These are phyloP conservation scores for Drosophila emarginata DNA, from an alignment of 2,888 invertebrate species.

Conservation along the genomic window DNA sequence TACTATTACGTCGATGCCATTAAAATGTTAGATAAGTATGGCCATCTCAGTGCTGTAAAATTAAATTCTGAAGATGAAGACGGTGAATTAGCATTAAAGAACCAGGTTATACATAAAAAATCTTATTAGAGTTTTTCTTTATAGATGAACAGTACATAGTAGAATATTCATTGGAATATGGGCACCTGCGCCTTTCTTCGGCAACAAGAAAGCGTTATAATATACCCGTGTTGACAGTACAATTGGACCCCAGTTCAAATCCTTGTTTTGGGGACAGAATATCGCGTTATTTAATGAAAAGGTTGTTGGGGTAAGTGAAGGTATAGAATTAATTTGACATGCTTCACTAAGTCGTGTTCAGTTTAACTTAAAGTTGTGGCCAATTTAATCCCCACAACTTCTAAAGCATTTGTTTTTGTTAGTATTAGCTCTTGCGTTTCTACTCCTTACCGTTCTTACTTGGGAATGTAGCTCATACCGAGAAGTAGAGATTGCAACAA, in stretches of 20 bases:
- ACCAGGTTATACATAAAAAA: background rate
- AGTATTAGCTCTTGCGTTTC: too few relatives aligned
- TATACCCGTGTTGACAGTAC: slow-evolving; percentile 94
- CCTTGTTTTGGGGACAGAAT: slow-evolving; percentile 97
- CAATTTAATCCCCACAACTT: too few relatives aligned
- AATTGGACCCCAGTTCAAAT: slow-evolving; percentile 93
- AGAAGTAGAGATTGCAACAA: too few relatives aligned
- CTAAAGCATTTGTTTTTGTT: too few relatives aligned
- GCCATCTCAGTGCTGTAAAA: slow-evolving; percentile 60
- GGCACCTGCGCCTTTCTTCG: slow-evolving; percentile 94
- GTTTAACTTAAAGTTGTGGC: too few relatives aligned
- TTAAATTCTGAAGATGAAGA: slow-evolving; percentile 53
- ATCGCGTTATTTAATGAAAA: slow-evolving; percentile 93
- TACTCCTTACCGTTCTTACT: too few relatives aligned
- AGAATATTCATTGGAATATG: slow-evolving; percentile 98
- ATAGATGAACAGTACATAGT: slow-evolving; percentile 96
- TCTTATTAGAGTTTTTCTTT: slow-evolving; percentile 38
- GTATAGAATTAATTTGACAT: too few relatives aligned
- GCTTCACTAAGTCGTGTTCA: too few relatives aligned
- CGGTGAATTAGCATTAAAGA: slow-evolving; percentile 40
- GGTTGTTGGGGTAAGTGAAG: slow-evolving; percentile 89
- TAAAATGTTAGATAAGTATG: slow-evolving; percentile 60
- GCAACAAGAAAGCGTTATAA: slow-evolving; percentile 92
- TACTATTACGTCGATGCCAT: slow-evolving; percentile 74
- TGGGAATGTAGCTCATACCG: too few relatives aligned